A percentile compares a stretch with the other conserved stretches of the same genome.
Conservation (phyloP, 37 sponge, comb jelly and placozoan genomes). For the Chondrilla cf. caribensis region DNA sequence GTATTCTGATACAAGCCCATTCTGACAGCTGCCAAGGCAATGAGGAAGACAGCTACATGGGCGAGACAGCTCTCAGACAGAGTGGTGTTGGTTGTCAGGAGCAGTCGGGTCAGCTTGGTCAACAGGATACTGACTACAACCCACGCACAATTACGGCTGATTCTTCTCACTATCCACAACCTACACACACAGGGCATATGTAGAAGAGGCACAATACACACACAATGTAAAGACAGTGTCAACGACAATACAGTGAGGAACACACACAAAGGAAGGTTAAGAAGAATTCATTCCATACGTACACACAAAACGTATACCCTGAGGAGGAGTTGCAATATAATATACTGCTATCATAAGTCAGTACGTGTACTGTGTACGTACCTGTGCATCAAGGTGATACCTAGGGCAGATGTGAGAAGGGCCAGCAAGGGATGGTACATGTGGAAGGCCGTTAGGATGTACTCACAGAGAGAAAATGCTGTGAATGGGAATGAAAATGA, state of each 20-base stretch:
- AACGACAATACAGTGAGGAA: too few species aligned
- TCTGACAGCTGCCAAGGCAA: not conserved
- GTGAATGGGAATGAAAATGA: not conserved
- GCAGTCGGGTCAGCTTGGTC: slow-evolving; percentile 59
- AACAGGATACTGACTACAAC: slow-evolving; percentile 44
- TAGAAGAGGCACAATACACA: too few species aligned
- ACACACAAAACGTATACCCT: not conserved
- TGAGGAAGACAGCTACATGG: slow-evolving; percentile 8
- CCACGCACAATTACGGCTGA: slow-evolving; percentile 6
- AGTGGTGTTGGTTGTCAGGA: slow-evolving; percentile 27
- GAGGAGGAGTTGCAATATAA: not conserved
- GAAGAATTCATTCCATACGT: too few species aligned
- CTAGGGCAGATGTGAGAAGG: slow-evolving; percentile 10
- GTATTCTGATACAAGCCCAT: not conserved
- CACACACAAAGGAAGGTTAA: too few species aligned
- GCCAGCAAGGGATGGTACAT: not conserved
- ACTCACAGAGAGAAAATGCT: slow-evolving; percentile 26
- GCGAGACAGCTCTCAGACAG: not conserved
- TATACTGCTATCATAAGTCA: too few species aligned
- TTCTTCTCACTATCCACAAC: not conserved
- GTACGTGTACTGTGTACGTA: not conserved
- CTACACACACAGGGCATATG: not conserved
- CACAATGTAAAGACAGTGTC: too few species aligned
- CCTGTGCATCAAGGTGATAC: not conserved
- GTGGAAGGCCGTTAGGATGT: not conserved